phyloP scores from a whole-genome alignment of 2,888 invertebrate species.

The Trissonchulus sp. region DNA sequence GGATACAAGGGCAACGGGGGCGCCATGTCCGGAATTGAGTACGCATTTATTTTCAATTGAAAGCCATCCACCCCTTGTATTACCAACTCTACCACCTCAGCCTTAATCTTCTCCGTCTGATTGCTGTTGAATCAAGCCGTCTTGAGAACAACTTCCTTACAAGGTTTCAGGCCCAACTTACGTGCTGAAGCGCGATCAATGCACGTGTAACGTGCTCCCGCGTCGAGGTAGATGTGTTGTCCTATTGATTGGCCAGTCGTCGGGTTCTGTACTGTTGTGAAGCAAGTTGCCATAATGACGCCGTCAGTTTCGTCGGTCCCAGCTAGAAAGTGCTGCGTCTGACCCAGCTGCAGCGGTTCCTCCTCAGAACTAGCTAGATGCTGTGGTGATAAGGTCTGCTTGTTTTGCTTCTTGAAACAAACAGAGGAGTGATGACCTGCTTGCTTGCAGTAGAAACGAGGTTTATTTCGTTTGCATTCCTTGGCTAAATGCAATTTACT shows the following conservation, averaged over 20 bases:
- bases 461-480: background rate
- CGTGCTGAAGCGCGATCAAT: background rate
- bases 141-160: background rate
- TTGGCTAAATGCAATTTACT: background rate
- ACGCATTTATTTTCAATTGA: background rate
- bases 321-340: background rate
- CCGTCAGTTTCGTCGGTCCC: background rate
- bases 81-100: background rate
- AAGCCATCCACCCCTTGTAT: background rate
- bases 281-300: constrained; percentile 7
- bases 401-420: background rate
- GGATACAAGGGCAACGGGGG: background rate
- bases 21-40: background rate
- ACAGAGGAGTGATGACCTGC: background rate
- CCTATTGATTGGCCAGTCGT: background rate
- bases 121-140: background rate
- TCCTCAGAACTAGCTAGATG: too few relatives aligned
- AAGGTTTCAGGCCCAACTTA: background rate
- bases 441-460: constrained; percentile 7
- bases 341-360: background rate
- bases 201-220: background rate
- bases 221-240: background rate
- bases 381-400: too few relatives aligned
- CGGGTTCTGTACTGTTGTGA: background rate
- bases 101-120: background rate